Evolutionary conservation across 1,140 invertebrate species (phyloP).

Genomic region (Bombus balteatus): DNA sequence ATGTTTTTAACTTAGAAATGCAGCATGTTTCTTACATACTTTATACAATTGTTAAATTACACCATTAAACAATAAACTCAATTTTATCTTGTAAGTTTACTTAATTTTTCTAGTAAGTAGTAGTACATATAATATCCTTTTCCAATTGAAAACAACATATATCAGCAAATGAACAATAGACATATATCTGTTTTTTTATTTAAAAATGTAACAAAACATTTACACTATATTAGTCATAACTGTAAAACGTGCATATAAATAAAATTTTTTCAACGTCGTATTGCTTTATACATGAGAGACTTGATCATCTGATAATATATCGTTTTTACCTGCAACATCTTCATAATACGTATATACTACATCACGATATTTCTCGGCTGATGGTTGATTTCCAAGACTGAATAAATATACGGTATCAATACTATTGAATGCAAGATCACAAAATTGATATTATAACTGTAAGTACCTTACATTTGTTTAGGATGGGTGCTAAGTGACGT

Average conservation of each 20-base stretch:
- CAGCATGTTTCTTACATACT: conserved; percentile 67
- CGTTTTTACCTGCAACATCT: conserved; percentile 34
- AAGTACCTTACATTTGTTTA: conserved; percentile 10
- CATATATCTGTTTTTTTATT: background rate
- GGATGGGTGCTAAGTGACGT: too few relatives aligned
- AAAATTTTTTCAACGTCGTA: background rate
- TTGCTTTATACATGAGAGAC: conserved; percentile 42
- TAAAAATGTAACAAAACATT: background rate
- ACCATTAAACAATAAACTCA: conserved; percentile 57
- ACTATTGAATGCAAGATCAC: background rate
- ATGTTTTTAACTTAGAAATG: conserved; percentile 45
- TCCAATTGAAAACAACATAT: background rate
- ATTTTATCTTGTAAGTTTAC: conserved; percentile 24
- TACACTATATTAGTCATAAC: conserved; percentile 1
- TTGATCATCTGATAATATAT: conserved; percentile 66
- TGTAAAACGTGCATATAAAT: background rate
- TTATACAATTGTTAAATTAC: conserved; percentile 59
- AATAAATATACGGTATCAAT: background rate
- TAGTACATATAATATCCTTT: background rate
- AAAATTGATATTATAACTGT: background rate
- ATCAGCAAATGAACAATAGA: background rate
- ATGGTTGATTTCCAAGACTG: background rate
- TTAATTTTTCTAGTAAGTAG: background rate
- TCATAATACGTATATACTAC: conserved; percentile 48
- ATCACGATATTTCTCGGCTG: background rate